phyloP scores from a whole-genome alignment of 2,888 invertebrate genomes.

The Stratiomys singularior region DNA sequence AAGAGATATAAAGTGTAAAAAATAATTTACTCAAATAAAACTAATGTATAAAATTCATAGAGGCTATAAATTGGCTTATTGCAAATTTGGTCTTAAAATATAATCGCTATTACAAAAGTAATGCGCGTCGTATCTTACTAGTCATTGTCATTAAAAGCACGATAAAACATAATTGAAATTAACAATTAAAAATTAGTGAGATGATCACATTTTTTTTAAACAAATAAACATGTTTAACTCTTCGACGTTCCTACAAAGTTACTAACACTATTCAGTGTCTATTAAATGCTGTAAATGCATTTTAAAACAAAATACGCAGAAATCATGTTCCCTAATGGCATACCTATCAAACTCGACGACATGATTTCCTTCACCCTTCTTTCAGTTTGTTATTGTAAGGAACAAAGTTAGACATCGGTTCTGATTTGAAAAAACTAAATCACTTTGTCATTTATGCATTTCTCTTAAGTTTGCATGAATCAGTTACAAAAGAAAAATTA shows the following conservation, averaged over 20 bases:
- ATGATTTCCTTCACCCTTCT: too few species aligned
- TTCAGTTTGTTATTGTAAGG: too few species aligned
- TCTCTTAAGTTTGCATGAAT: too few species aligned
- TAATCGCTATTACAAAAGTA: slow-evolving; percentile 16
- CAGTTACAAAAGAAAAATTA: too few species aligned
- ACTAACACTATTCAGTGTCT: background rate
- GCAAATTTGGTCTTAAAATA: slow-evolving; percentile 8
- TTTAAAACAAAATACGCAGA: too few species aligned
- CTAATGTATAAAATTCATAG: background rate
- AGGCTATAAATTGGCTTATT: background rate
- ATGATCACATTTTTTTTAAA: slow-evolving; percentile 27
- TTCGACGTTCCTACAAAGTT: background rate
- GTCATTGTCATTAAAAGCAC: background rate
- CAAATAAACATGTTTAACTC: background rate
- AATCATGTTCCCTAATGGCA: too few species aligned
- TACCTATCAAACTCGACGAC: too few species aligned
- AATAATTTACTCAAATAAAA: background rate
- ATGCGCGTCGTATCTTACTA: background rate
- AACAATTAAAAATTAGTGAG: background rate
- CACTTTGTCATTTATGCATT: too few species aligned
- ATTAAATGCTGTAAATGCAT: too few species aligned
- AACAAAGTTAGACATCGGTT: too few species aligned
- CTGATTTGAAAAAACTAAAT: too few species aligned
- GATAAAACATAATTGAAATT: background rate
- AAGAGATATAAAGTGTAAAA: background rate